Evolutionary conservation across 2,797 vertebrate species (phyloP).

Genomic region (Anguilla anguilla): DNA sequence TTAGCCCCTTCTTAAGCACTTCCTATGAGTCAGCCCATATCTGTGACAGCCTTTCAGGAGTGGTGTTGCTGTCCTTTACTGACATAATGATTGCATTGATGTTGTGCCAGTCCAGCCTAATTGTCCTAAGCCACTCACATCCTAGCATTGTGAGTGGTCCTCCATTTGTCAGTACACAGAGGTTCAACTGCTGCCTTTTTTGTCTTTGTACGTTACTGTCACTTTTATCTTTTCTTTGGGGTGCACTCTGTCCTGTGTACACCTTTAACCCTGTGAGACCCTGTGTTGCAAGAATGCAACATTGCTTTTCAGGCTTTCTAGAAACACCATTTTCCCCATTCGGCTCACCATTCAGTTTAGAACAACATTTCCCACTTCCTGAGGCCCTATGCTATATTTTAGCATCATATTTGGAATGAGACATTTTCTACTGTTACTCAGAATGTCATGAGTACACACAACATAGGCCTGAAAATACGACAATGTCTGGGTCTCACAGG

Average conservation of each 20-base stretch:
- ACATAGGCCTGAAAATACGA: too few species aligned
- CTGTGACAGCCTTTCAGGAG: neutral
- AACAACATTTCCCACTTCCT: too few species aligned
- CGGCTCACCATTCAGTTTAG: too few species aligned
- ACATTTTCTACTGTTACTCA: too few species aligned
- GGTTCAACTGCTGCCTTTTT: neutral
- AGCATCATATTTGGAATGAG: too few species aligned
- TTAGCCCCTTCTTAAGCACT: neutral
- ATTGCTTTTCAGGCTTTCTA: too few species aligned
- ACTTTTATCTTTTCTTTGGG: neutral
- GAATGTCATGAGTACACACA: too few species aligned
- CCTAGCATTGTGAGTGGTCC: neutral
- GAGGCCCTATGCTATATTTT: too few species aligned
- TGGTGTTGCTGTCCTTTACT: neutral
- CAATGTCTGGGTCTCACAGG: too few species aligned
- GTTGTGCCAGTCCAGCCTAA: neutral
- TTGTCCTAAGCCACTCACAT: neutral
- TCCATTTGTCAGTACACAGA: neutral
- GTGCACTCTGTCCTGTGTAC: neutral
- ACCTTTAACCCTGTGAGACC: neutral
- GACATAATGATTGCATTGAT: neutral
- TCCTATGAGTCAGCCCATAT: neutral
- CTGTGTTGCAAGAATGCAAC: too few species aligned
- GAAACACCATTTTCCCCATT: too few species aligned
- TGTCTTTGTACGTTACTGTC: neutral